Evolutionary conservation across 2,888 invertebrate species (phyloP).

Genomic region (Tricholauxania praeusta): DNA sequence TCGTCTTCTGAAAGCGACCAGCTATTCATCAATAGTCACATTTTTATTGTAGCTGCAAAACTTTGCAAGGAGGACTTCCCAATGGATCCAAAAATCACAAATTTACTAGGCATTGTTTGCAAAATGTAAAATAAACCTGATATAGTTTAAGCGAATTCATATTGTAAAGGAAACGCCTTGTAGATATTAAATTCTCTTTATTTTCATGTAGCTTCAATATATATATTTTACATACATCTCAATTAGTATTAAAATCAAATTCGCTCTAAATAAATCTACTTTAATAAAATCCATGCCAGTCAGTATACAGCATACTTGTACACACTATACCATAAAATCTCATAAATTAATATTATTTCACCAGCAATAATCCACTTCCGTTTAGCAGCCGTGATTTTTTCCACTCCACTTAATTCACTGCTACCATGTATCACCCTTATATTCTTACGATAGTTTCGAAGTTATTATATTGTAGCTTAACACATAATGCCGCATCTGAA

Average conservation of each 20-base stretch:
- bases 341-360: not conserved
- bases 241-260: not conserved
- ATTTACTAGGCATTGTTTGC: no score
- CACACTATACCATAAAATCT: not conserved
- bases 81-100: no score
- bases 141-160: no score
- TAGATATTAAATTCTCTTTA: not conserved
- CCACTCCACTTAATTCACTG: not conserved
- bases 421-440: not conserved
- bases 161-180: no score
- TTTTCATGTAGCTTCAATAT: no score
- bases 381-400: conserved; percentile 9
- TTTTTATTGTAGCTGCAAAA: no score
- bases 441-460: not conserved
- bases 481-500: conserved; percentile 1
- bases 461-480: not conserved
- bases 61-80: no score
- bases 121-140: no score
- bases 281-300: not conserved
- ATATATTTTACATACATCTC: no score
- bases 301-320: not conserved
- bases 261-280: not conserved
- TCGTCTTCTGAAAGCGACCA: no score
- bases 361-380: conserved; percentile 7
- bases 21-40: no score